Evolutionary conservation across 2,113 vertebrate genomes (phyloP).

Genomic region (Pycnonotus jocosus): DNA sequence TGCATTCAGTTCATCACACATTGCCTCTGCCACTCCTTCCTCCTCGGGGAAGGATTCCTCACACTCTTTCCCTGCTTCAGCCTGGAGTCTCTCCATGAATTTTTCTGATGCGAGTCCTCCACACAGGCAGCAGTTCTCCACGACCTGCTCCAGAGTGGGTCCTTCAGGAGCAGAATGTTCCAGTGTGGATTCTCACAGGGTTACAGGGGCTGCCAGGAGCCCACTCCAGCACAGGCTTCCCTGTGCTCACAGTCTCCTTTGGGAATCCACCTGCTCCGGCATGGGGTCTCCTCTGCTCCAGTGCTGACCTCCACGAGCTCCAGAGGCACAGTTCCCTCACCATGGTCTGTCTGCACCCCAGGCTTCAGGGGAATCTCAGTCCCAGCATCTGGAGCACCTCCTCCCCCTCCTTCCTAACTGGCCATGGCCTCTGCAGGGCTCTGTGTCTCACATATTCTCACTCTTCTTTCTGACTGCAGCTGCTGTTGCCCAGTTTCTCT

Average conservation of each 20-base stretch:
- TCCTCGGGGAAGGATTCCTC: not conserved
- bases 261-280: no score
- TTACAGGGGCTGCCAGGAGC: not conserved
- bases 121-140: not conserved
- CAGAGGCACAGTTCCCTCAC: not conserved
- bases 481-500: not conserved
- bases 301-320: not conserved
- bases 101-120: not conserved
- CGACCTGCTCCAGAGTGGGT: not conserved
- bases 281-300: not conserved
- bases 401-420: no score
- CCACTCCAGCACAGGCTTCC: not conserved
- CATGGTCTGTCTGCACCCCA: not conserved
- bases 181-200: not conserved
- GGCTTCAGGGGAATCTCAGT: no score
- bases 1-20: not conserved
- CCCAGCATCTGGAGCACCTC: fast-evolving
- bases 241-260: not conserved
- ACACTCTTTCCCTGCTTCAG: not conserved
- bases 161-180: not conserved
- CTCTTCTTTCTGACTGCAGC: not conserved
- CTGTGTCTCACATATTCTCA: not conserved
- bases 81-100: not conserved
- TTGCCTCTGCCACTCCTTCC: not conserved
- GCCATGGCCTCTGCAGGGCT: not conserved